These are phyloP conservation scores for Criorhina ranunculi DNA, from an alignment of 2,888 invertebrate genomes.

Conservation along the genomic window DNA sequence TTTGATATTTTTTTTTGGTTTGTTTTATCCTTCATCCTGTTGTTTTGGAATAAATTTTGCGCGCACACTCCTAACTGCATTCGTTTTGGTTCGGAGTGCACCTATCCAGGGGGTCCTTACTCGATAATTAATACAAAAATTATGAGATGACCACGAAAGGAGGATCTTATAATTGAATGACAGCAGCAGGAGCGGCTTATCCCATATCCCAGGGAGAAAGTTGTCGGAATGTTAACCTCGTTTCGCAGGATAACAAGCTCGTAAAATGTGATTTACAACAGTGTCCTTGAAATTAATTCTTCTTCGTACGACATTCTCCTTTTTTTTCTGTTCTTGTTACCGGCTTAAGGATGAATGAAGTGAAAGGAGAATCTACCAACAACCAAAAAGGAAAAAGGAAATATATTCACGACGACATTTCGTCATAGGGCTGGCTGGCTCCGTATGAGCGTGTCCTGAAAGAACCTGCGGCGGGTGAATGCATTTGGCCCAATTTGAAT, in stretches of 20 bases:
- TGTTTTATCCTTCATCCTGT: conserved; percentile 74
- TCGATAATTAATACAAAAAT: conserved; percentile 66
- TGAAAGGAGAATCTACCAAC: conserved; percentile 36
- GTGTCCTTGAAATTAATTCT: conserved; percentile 69
- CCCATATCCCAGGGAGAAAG: conserved; percentile 49
- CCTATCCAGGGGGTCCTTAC: conserved; percentile 65
- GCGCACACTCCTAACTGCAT: conserved; percentile 52
- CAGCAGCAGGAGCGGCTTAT: conserved; percentile 36
- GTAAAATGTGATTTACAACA: conserved; percentile 71
- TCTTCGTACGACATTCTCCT: not conserved
- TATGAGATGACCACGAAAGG: conserved; percentile 63
- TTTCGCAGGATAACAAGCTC: conserved; percentile 73
- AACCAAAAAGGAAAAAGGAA: too few relatives aligned
- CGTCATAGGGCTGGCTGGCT: conserved; percentile 28
- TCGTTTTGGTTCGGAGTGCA: conserved; percentile 51
- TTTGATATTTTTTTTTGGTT: too few relatives aligned
- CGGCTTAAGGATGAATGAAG: conserved; percentile 36
- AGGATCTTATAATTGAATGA: conserved; percentile 67
- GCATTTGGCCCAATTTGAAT: conserved; percentile 75
- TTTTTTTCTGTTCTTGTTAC: conserved; percentile 16
- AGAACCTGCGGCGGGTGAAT: conserved; percentile 69
- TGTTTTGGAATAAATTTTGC: conserved; percentile 66
- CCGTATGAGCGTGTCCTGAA: conserved; percentile 44
- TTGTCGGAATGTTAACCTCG: conserved; percentile 53
- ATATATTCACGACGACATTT: conserved; percentile 50